phyloP scores from a whole-genome alignment of 2,113 vertebrate species.

The Sisor rabdophorus region DNA sequence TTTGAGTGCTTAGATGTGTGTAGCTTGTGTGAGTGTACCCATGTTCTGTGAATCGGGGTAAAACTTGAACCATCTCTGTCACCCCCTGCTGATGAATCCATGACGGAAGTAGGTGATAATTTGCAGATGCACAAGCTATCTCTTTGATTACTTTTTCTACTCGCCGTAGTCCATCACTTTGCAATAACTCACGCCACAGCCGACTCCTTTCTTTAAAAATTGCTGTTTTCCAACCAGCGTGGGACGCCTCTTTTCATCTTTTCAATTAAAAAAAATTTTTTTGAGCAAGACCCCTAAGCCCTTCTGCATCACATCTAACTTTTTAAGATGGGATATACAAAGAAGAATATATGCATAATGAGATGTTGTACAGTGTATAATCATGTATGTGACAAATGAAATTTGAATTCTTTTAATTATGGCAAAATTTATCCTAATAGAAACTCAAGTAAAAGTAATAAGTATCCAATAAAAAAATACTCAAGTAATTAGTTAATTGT shows the following conservation, averaged over 20 bases:
- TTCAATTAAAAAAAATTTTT: conserved; percentile 74
- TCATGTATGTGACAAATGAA: too few species aligned
- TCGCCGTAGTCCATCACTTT: conserved; percentile 71
- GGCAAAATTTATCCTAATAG: too few species aligned
- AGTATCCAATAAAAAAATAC: too few species aligned
- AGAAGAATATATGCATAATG: neutral
- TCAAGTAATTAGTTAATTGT: too few species aligned
- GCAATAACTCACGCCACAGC: conserved; percentile 67
- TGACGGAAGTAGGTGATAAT: conserved; percentile 60
- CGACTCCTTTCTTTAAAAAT: conserved; percentile 61
- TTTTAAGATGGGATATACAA: too few species aligned
- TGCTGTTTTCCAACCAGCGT: conserved; percentile 35
- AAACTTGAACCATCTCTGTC: conserved; percentile 44
- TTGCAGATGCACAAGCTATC: conserved; percentile 75
- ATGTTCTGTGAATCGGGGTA: neutral
- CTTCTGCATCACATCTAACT: too few species aligned
- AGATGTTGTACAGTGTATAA: too few species aligned
- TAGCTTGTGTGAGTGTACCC: neutral
- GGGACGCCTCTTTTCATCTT: conserved; percentile 69
- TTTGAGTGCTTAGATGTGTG: conserved; percentile 65
- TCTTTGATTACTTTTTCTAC: conserved; percentile 72
- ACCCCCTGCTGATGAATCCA: conserved; percentile 71
- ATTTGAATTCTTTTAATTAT: too few species aligned
- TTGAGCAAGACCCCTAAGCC: too few species aligned
- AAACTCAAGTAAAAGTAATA: too few species aligned